Base-by-base conservation (phyloP, 2,113 vertebrate genomes). In the Odocoileus virginianus region DNA sequence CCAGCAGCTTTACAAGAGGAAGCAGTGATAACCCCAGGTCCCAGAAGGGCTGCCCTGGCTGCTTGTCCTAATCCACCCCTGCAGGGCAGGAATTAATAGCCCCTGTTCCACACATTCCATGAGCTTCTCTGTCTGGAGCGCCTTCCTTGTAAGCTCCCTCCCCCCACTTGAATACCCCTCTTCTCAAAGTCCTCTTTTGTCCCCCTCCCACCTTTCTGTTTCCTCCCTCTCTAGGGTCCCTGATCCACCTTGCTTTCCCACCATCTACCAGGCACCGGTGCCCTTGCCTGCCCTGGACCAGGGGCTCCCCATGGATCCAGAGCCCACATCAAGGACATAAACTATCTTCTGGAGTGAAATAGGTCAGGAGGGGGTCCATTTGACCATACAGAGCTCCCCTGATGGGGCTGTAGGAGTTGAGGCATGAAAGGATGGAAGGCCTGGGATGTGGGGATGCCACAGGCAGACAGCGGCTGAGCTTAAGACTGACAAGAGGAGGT, bases 1-100 rank as follows among this genome's bases (percentile, higher is more conserved):
- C 3, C 6, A 6, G 60, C 0, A 40, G 71, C 79, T 82, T 94
- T 89, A 55, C 45, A 57, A 50, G 54, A 93, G 89, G 67, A 82
- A 96, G 10, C 47, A 40, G 33, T 0, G 40, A 96, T 96, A 96
- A 96, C 89, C 74, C 27, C 30, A 45, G 89, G 16, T 47, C 64
- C 40, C 27, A 81, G 50, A 28, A 67, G 64, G 87, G 54, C 86
- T 92, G 50, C 86, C 64, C 89, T 12, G 2, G 82, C 54, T 28
- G 81, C 57, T 78, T 47, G 28, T 57, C 36, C 36, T 64, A 87
- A 47, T 52, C 61, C 27, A 33, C 45, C 15, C 17, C 57, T 47
- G 25, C n/a, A 52, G 71, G 25, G 33, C 50, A 60, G 21, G 50
- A 19, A 50, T 76, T 71, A 45, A 52, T 28, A 6, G 7, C 23